phyloP scores from a whole-genome alignment of 2,113 vertebrate species.

The Casuarius casuarius region DNA sequence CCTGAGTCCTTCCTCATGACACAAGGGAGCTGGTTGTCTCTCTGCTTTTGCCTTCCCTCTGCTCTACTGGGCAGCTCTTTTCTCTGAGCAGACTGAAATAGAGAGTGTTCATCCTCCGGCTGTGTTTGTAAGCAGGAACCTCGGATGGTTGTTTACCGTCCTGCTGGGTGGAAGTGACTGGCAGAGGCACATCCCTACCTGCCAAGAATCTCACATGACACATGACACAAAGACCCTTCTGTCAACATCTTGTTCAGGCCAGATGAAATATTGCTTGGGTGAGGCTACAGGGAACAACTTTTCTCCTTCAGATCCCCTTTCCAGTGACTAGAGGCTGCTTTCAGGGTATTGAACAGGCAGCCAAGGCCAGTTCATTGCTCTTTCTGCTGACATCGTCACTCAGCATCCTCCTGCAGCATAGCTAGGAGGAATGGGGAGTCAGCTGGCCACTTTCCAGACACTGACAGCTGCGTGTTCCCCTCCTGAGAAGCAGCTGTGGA shows the following conservation, averaged over 20 bases:
- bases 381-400: not conserved
- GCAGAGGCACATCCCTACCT: not conserved
- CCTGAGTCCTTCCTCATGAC: not conserved
- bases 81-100: not conserved
- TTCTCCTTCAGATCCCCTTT: slow-evolving; percentile 13
- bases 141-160: not conserved
- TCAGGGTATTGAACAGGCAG: not conserved
- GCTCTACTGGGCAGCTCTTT: not conserved
- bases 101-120: not conserved
- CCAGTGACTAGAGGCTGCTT: not conserved
- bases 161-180: not conserved
- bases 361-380: not conserved
- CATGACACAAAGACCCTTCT: not conserved
- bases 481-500: not conserved
- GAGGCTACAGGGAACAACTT: not conserved
- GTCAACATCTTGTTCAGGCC: not conserved
- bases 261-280: not conserved
- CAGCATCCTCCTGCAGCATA: not conserved
- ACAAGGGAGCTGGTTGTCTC: not conserved
- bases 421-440: not conserved
- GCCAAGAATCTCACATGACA: not conserved
- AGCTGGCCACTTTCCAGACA: not conserved
- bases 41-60: not conserved
- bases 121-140: not conserved
- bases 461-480: not conserved